These are phyloP conservation scores for Abramis brama DNA, from an alignment of 2,113 vertebrate genomes.

Conservation along the genomic window DNA sequence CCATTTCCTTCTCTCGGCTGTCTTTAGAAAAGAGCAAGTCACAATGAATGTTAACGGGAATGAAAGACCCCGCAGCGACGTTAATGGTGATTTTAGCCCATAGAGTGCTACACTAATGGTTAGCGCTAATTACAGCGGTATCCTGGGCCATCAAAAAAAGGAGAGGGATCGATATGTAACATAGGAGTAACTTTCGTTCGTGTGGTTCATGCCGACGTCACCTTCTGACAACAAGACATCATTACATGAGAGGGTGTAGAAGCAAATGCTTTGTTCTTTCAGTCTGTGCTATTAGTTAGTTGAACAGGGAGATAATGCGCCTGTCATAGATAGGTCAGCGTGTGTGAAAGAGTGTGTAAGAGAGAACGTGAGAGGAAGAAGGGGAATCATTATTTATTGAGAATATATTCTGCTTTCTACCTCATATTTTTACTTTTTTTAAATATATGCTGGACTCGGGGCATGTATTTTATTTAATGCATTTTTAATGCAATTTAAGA, in stretches of 20 bases:
- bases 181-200: conserved; percentile 69
- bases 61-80: conserved; percentile 76
- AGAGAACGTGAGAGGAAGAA: conserved; percentile 48
- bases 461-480: conserved; percentile 10
- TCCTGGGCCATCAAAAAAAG: conserved; percentile 73
- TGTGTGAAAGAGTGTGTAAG: conserved; percentile 27
- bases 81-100: conserved; percentile 78
- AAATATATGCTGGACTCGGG: neutral
- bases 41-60: conserved; percentile 72
- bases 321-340: conserved; percentile 25
- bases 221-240: conserved; percentile 69
- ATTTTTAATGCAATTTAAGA: conserved; percentile 9
- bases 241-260: conserved; percentile 48
- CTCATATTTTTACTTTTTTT: conserved; percentile 14
- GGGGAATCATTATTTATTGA: conserved; percentile 30
- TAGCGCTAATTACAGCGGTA: conserved; percentile 78
- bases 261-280: conserved; percentile 53
- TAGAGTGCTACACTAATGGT: conserved; percentile 80
- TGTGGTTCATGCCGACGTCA: conserved; percentile 57
- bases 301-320: conserved; percentile 31
- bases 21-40: conserved; percentile 72
- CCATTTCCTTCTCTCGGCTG: conserved; percentile 71
- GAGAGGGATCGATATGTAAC: conserved; percentile 78
- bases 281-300: neutral
- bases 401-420: neutral